Percentiles rank a stretch among this genome's conserved stretches.
These are phyloP conservation scores for Python bivittatus DNA, from an alignment of 2,113 vertebrate species.

Conservation along the genomic window DNA sequence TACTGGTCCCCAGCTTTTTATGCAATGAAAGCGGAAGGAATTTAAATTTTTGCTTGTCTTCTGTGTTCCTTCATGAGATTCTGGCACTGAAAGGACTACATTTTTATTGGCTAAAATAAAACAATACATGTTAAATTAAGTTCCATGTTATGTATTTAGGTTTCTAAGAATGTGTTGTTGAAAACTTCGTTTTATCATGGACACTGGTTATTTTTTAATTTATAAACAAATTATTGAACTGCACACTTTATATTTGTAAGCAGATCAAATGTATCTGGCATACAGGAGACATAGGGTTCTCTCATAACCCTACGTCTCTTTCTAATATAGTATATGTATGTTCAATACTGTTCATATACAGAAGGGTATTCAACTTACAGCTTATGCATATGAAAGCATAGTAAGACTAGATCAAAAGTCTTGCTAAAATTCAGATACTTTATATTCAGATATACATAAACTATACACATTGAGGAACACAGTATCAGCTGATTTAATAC, in stretches of 20 bases:
- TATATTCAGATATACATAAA: not conserved
- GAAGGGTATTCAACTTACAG: not conserved
- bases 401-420: not conserved
- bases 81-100: conserved; percentile 72
- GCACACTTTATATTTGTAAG: not conserved
- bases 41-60: conserved; percentile 45
- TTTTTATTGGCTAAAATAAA: conserved; percentile 57
- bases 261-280: not conserved
- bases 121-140: not conserved
- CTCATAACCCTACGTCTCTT: not conserved
- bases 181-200: not conserved
- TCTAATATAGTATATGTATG: too few relatives aligned
- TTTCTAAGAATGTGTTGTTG: not conserved
- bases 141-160: not conserved
- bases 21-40: conserved; percentile 73
- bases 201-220: not conserved
- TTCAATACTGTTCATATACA: not conserved
- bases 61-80: conserved; percentile 74
- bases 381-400: not conserved
- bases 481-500: not conserved
- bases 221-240: not conserved
- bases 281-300: not conserved
- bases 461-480: not conserved
- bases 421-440: not conserved
- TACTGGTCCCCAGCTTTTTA: conserved; percentile 77